A percentile compares a stretch with the other conserved stretches of the same genome.
Evolutionary conservation across 2,888 invertebrate species (phyloP).

Genomic region (Pteria penguin): DNA sequence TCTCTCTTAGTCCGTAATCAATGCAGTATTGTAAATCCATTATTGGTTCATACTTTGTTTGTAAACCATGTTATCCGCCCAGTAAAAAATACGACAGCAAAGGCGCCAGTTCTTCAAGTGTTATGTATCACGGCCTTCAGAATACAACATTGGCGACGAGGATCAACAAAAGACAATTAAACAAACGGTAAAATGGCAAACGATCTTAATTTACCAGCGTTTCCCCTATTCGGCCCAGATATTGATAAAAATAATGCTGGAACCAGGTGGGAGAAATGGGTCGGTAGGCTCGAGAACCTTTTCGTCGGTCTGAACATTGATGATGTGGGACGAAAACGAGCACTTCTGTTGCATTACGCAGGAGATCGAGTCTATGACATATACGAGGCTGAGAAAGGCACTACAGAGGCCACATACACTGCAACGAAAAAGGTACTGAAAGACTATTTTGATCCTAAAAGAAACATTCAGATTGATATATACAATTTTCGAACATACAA

Average conservation of each 20-base stretch:
- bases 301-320: conserved; percentile 37
- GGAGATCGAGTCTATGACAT: conserved; percentile 49
- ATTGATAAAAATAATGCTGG: conserved; percentile 40
- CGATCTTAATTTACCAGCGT: conserved; percentile 26
- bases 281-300: conserved; percentile 34
- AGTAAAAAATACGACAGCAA: no score
- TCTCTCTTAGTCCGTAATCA: no score
- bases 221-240: conserved; percentile 41
- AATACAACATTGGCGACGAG: conserved; percentile 25
- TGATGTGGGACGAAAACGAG: conserved; percentile 37
- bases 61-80: no score
- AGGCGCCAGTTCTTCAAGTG: no score
- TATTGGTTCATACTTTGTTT: no score
- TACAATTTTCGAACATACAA: conserved; percentile 46
- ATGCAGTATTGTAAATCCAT: no score
- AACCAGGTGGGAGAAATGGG: conserved; percentile 43
- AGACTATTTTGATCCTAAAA: conserved; percentile 45
- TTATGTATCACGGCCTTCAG: no score
- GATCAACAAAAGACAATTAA: conserved; percentile 33
- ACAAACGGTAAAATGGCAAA: conserved; percentile 27
- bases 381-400: conserved; percentile 39
- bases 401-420: conserved; percentile 25
- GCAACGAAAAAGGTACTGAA: conserved; percentile 34
- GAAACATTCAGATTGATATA: conserved; percentile 46
- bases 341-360: conserved; percentile 46